Conservation (phyloP, 2,797 vertebrate species). For the Denticeps clupeoides region DNA sequence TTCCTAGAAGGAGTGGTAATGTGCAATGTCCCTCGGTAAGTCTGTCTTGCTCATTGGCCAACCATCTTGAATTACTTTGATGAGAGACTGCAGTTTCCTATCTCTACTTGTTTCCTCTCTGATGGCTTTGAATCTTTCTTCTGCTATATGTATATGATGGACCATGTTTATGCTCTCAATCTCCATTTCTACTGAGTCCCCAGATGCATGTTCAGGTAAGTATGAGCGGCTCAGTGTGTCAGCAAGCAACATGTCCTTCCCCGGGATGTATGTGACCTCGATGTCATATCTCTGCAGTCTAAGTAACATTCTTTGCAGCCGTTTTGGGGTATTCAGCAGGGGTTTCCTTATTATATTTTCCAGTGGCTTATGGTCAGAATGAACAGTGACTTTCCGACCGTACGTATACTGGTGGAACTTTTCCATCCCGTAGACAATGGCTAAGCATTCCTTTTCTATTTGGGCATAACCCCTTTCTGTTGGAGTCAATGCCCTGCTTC, state of each 20-base stretch:
- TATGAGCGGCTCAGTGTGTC: conserved; percentile 3
- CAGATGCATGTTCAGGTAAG: conserved; percentile 4
- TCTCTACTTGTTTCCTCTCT: not conserved
- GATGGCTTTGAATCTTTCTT: not conserved
- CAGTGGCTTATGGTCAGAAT: conserved; percentile 7
- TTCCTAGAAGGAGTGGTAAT: conserved; percentile 8
- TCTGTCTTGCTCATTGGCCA: conserved; percentile 10
- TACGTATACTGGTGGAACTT: conserved; percentile 10
- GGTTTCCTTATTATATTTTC: conserved; percentile 12
- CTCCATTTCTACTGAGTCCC: conserved; percentile 12
- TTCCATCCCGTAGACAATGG: conserved; percentile 5
- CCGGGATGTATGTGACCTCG: conserved; percentile 3
- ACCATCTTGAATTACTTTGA: not conserved
- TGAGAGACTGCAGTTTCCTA: not conserved
- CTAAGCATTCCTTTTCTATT: conserved; percentile 13
- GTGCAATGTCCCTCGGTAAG: not conserved
- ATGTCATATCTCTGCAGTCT: conserved; percentile 11
- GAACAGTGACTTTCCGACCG: conserved; percentile 1
- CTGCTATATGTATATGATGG: conserved; percentile 8
- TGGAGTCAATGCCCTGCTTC: conserved; percentile 16
- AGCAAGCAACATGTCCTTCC: conserved; percentile 3
- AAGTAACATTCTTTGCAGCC: conserved; percentile 19
- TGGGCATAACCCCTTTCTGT: conserved; percentile 11
- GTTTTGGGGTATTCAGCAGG: conserved; percentile 12
- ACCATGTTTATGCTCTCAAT: conserved; percentile 17